Evolutionary conservation across 2,113 vertebrate species (phyloP), one percentile per base, ranked within the genome.

Genomic region (Phylloscopus trochiloides): DNA sequence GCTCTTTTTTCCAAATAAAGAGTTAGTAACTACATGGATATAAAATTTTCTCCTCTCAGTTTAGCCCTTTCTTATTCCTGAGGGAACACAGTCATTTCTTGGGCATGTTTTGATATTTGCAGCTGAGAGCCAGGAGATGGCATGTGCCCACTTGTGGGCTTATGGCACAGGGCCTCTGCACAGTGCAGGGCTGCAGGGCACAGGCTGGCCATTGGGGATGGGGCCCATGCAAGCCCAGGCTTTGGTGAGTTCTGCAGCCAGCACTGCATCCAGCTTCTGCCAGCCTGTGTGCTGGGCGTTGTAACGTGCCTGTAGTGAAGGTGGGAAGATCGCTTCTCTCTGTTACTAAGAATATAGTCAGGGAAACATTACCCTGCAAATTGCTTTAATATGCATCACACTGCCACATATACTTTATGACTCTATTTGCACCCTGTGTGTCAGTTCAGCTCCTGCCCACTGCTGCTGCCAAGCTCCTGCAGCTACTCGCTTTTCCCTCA

Each of bases 311-410:
- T 24, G 1, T 18, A 50, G 59, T 14, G 13, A 83, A 94, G 94
- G 91, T 90, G 95, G 91, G 92, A 57, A 90, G 94, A 94, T 93
- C 38, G 1, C 75, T 76, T 65, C 90, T 75, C 66, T 28, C 81
- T 17, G 55, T 94, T 95, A 86, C 95, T 94, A 96, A 93, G 63
- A 97, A 97, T 90, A 93, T 1, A 85, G 28, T 9, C 78, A 17
- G 67, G 91, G 94, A 97, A 94, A 96, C 95, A 90, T 62, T 93
- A 96, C 82, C 91, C 95, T 90, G 63, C 20, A 9, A 70, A 94
- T 95, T 32, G 7, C 90, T 95, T 62, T 54, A 90, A 93, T 92
- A 86, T 83, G 88, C 86, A 83, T 94, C 95, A 96, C 55, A 6
- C 79, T 80, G 79, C 95, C 94, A 71, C 96, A 67, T 95, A 66